phyloP scores from a whole-genome alignment of 2,888 invertebrate genomes.

The Drosophila mulleri region DNA sequence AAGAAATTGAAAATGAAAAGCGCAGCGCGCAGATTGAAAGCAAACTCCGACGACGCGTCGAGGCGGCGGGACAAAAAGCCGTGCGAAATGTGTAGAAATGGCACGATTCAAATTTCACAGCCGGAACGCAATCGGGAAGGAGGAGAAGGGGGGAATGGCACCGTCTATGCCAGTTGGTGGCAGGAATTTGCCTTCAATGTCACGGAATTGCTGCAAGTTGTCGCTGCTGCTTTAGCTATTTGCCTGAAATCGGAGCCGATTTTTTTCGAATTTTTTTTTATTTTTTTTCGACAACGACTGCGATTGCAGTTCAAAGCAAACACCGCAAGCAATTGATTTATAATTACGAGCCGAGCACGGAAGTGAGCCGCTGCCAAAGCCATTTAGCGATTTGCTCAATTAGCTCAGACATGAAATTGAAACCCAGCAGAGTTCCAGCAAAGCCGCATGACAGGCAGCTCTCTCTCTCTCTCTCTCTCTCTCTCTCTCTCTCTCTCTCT shows the following conservation, averaged over 20 bases:
- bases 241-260: conserved; percentile 32
- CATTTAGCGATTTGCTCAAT: conserved; percentile 69
- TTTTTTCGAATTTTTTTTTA: neutral
- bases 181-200: conserved; percentile 68
- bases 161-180: conserved; percentile 1
- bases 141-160: neutral
- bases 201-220: conserved; percentile 58
- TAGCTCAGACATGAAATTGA: conserved; percentile 61
- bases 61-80: conserved; percentile 50
- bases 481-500: neutral
- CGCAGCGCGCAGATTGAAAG: conserved; percentile 72
- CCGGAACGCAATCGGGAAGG: neutral
- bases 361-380: conserved; percentile 47
- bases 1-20: conserved; percentile 75
- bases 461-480: neutral
- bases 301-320: conserved; percentile 54
- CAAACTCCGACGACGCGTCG: conserved; percentile 46
- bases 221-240: conserved; percentile 21
- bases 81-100: conserved; percentile 52
- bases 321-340: conserved; percentile 72
- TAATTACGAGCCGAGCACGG: conserved; percentile 61
- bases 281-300: conserved; percentile 6
- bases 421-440: conserved; percentile 30
- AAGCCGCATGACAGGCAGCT: conserved; percentile 16
- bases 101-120: conserved; percentile 43